A percentile compares a stretch with the other conserved stretches of the same genome.
These are phyloP conservation scores for Acomys russatus DNA, from an alignment of 2,797 vertebrate species.

Conservation along the genomic window DNA sequence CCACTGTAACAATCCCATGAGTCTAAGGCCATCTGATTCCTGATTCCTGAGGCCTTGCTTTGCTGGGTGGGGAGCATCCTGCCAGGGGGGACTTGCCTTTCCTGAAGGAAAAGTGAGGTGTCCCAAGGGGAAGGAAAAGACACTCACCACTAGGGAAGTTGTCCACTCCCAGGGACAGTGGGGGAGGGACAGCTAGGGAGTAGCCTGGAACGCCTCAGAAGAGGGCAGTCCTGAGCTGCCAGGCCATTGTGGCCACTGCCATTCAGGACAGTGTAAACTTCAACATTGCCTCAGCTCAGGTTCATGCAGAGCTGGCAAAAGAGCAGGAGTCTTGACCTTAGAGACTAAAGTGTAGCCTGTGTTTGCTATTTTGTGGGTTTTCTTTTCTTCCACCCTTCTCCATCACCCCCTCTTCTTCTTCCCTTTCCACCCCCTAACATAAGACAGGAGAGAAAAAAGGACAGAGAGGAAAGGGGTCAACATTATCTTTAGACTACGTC, in stretches of 20 bases:
- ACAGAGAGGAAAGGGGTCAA: too few relatives aligned
- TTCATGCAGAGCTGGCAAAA: background rate
- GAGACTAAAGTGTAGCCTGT: too few relatives aligned
- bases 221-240: background rate
- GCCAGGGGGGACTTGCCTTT: conserved; percentile 57
- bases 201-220: background rate
- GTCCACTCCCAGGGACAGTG: background rate
- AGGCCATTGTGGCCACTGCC: fast-evolving
- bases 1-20: background rate
- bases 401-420: too few relatives aligned
- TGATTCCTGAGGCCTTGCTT: too few relatives aligned
- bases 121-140: conserved; percentile 56
- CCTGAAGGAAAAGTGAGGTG: conserved; percentile 67
- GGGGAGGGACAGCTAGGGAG: background rate
- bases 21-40: background rate
- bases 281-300: fast-evolving
- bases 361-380: too few relatives aligned
- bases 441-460: too few relatives aligned
- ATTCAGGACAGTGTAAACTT: background rate
- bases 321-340: background rate
- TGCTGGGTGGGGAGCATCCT: conserved; percentile 70
- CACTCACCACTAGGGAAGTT: background rate
- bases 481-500: too few relatives aligned
- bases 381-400: too few relatives aligned
- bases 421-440: too few relatives aligned